These are phyloP conservation scores for Siniperca obscura DNA, from an alignment of 2,797 vertebrate species.

Conservation along the genomic window DNA sequence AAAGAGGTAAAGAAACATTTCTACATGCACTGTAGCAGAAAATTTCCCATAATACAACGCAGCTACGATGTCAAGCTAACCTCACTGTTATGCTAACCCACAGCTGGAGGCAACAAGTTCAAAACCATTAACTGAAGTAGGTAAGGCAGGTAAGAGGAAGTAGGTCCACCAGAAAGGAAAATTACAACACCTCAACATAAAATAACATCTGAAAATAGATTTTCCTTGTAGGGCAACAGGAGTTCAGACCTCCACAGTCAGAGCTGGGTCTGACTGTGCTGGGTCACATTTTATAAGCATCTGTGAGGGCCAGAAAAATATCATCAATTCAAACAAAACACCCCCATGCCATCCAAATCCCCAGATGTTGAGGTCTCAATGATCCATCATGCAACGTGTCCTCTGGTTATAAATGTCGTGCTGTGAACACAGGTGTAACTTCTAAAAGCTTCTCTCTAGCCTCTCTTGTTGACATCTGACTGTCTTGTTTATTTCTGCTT, in stretches of 20 bases:
- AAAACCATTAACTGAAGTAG: background rate
- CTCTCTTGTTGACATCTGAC: background rate
- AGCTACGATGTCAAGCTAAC: background rate
- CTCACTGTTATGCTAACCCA: background rate
- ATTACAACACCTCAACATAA: background rate
- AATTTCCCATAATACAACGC: background rate
- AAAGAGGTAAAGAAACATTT: slow-evolving; percentile 9
- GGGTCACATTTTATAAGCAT: slow-evolving; percentile 33
- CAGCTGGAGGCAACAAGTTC: slow-evolving; percentile 15
- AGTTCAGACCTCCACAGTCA: slow-evolving; percentile 1
- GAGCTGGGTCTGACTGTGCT: slow-evolving; percentile 12
- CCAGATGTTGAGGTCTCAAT: background rate
- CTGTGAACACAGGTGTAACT: slow-evolving; percentile 9
- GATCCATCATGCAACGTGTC: background rate
- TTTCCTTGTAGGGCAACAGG: background rate
- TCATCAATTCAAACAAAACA: background rate
- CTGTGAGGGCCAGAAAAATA: slow-evolving; percentile 27
- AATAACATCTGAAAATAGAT: background rate
- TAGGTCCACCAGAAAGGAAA: background rate
- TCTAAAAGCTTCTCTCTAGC: background rate
- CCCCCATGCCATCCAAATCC: background rate
- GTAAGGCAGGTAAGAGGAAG: slow-evolving; percentile 4
- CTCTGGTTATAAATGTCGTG: background rate
- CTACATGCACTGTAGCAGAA: background rate
- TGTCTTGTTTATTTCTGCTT: slow-evolving; percentile 64